Evolutionary conservation across 2,113 vertebrate genomes (phyloP), one percentile per base, ranked within the genome.

Genomic region (Oenanthe oenanthe): DNA sequence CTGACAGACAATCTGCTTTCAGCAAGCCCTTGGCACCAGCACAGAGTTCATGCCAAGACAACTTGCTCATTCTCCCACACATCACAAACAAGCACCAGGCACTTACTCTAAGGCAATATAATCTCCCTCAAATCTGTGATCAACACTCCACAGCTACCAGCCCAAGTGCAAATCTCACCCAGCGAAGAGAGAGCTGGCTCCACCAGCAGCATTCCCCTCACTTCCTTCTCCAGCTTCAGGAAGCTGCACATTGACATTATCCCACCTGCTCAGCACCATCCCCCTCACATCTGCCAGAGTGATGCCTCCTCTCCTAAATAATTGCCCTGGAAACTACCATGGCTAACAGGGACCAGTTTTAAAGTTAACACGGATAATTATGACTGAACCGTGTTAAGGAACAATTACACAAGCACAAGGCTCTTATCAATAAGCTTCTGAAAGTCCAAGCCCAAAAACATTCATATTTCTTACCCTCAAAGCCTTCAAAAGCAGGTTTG

Each of bases 41-140:
- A 82, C 82, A 92, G 28, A 92, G 88, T 58, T 94, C 90, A 85
- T 17, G 38, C 94, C 82, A 90, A 97, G 96, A 93, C 82, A 90
- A 85, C 90, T 89, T 13, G 15, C 58, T 85, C 10, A 1, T 66
- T 93, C 78, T 94, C 94, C 88, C 80, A 70, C 75, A 88, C 63
- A 92, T 83, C 82, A 85, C 85, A 93, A 92, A 88, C 88, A 92
- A 92, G 85, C 78, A 85, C 60, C 71, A 79, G 78, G 85, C 92
- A 92, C 82, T 78, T 66, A 79, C 82, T 94, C 86, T 17, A 66
- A 93, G 51, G 85, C 85, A 62, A 62, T 73, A 79, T 65, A 90
- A 94, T 92, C 82, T 96, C 78, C n/a, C 82, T 85, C 58, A 90
- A 85, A 94, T 83, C 95, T 79, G 74, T 85, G 85, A 95, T 88